Conservation (phyloP, 2,797 vertebrate species). For the Benthosema pterotum region DNA sequence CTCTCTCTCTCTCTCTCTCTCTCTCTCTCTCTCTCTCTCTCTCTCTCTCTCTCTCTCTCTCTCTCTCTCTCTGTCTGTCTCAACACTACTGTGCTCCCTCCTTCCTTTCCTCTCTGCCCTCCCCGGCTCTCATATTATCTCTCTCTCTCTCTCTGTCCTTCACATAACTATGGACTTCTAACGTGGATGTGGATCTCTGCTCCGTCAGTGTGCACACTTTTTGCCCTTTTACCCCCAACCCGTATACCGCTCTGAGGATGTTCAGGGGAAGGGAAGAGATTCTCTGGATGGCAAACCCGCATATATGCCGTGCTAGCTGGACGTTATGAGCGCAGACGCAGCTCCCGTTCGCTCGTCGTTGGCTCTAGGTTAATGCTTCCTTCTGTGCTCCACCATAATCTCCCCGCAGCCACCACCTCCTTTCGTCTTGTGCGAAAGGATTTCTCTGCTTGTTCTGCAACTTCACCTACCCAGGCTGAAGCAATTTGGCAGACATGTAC, state of each 20-base stretch:
- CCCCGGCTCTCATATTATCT: slow-evolving; percentile 16
- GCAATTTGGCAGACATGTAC: slow-evolving; percentile 81
- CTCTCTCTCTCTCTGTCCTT: slow-evolving; percentile 19
- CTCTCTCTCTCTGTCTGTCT: slow-evolving; percentile 41
- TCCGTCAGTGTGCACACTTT: slow-evolving; percentile 45
- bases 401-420: slow-evolving; percentile 38
- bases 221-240: background rate
- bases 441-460: slow-evolving; percentile 36
- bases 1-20: slow-evolving; percentile 51
- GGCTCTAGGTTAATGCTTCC: slow-evolving; percentile 53
- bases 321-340: slow-evolving; percentile 49
- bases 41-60: slow-evolving; percentile 10
- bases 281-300: slow-evolving; percentile 9
- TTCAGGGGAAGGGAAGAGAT: slow-evolving; percentile 41
- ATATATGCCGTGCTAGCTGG: slow-evolving; percentile 4
- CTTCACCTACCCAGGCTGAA: background rate
- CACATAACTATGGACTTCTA: slow-evolving; percentile 3
- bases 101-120: slow-evolving; percentile 37
- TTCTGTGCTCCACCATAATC: slow-evolving; percentile 63
- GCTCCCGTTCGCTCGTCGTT: slow-evolving; percentile 43
- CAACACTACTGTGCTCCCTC: slow-evolving; percentile 7
- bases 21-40: slow-evolving; percentile 22
- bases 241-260: slow-evolving; percentile 44
- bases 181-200: slow-evolving; percentile 28
- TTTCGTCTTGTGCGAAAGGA: slow-evolving; percentile 52